phyloP scores from a whole-genome alignment of 2,113 vertebrate species.

The Phalacrocorax pelagicus region DNA sequence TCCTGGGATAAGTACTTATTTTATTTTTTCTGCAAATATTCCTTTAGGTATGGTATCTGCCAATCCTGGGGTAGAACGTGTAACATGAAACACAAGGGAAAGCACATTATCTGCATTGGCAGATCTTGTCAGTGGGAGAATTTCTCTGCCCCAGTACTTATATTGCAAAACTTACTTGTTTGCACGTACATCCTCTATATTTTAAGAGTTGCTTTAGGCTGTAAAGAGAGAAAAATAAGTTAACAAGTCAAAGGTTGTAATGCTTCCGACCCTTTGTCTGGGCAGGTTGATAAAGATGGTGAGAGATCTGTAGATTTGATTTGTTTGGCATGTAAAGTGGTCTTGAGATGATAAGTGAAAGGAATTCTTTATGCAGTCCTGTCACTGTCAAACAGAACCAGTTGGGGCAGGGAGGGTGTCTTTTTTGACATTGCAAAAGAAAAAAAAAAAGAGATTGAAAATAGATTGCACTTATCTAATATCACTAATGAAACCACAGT shows the following conservation, averaged over 20 bases:
- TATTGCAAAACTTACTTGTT: conserved; percentile 42
- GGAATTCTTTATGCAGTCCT: background rate
- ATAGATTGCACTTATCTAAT: conserved; percentile 68
- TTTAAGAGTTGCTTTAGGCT: conserved; percentile 66
- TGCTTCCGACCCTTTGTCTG: conserved; percentile 39
- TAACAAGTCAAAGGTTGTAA: conserved; percentile 70
- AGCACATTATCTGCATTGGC: background rate
- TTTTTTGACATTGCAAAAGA: conserved; percentile 30
- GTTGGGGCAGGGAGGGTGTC: background rate
- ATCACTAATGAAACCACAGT: conserved; percentile 79
- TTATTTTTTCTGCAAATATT: background rate
- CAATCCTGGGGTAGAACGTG: background rate
- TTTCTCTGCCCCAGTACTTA: background rate
- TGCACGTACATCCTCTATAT: background rate
- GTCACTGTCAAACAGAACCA: background rate
- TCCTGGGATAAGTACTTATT: background rate
- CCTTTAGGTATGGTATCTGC: background rate
- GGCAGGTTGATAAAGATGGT: conserved; percentile 20
- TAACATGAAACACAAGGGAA: background rate
- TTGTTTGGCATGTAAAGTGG: conserved; percentile 6
- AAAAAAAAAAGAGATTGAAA: conserved; percentile 54
- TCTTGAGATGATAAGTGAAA: conserved; percentile 35
- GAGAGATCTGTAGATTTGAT: background rate
- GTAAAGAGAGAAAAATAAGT: conserved; percentile 75
- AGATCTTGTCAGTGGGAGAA: conserved; percentile 16